A percentile compares a stretch with the other conserved stretches of the same genome.
These are phyloP conservation scores for Perodicticus potto DNA, from an alignment of 2,797 vertebrate species.

Conservation along the genomic window DNA sequence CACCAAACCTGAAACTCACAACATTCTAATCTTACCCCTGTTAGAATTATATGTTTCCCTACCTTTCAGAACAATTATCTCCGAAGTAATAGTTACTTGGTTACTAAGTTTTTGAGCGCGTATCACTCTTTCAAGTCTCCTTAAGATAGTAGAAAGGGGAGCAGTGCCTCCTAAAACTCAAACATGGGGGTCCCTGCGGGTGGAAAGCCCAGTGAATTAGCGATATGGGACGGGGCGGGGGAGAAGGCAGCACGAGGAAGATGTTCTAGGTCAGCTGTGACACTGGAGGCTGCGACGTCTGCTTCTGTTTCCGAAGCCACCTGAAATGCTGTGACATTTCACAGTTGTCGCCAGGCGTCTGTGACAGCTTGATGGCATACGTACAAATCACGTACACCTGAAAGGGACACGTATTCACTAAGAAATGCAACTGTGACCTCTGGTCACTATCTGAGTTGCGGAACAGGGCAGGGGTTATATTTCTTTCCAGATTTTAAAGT, in stretches of 20 bases:
- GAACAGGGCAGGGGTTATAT: background rate
- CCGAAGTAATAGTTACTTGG: background rate
- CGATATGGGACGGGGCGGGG: background rate
- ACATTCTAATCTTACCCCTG: background rate
- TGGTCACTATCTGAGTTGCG: background rate
- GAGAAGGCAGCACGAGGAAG: background rate
- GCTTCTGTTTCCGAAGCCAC: background rate
- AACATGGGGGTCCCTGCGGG: background rate
- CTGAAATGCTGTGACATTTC: background rate
- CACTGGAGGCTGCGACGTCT: background rate
- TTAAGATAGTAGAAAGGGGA: background rate
- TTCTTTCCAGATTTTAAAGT: background rate
- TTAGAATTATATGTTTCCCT: background rate
- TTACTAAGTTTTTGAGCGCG: background rate
- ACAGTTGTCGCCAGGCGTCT: background rate
- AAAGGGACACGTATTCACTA: background rate
- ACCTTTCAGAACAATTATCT: background rate
- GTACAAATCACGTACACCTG: background rate
- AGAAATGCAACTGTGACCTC: background rate
- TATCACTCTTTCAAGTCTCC: background rate
- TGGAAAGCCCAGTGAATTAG: background rate
- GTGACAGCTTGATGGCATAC: background rate
- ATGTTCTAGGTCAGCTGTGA: background rate
- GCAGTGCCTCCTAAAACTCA: background rate
- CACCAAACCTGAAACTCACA: background rate